A percentile compares a stretch with the other conserved stretches of the same genome.
phyloP scores from a whole-genome alignment of 2,113 vertebrate species.

The Gila orcuttii region DNA sequence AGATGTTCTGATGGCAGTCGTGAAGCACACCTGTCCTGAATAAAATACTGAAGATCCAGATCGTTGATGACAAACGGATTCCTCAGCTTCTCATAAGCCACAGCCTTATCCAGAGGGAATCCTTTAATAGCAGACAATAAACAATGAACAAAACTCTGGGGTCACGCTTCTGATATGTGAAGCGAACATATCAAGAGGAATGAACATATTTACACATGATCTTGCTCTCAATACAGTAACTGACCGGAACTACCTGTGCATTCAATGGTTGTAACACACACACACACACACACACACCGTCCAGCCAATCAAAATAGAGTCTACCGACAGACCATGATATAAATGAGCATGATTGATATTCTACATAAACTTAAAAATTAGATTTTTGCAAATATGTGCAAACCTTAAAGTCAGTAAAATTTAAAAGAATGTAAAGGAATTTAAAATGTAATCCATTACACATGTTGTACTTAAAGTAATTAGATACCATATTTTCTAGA shows the following conservation, averaged over 20 bases:
- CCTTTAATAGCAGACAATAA: constrained; percentile 69
- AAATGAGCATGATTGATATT: not conserved
- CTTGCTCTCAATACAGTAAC: not conserved
- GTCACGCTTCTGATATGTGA: not conserved
- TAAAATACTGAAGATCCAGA: constrained; percentile 90
- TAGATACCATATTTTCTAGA: not conserved
- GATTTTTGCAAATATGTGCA: not conserved
- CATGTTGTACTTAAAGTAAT: not conserved
- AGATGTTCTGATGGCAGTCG: not conserved
- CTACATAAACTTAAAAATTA: not conserved
- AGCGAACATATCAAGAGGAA: not conserved
- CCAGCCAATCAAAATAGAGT: not conserved
- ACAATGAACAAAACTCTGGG: not conserved
- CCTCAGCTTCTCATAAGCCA: constrained; percentile 90
- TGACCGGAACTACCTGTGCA: not conserved
- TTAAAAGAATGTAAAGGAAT: not conserved
- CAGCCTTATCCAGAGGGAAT: constrained; percentile 92
- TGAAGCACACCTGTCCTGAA: constrained; percentile 86
- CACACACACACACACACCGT: no score
- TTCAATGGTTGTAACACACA: not conserved
- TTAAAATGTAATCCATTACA: not conserved
- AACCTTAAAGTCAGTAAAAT: not conserved
- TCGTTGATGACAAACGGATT: constrained; percentile 92
- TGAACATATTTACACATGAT: not conserved
- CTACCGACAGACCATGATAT: not conserved